These are phyloP conservation scores for Tiphia femorata DNA, from an alignment of 2,888 invertebrate species.

Conservation along the genomic window DNA sequence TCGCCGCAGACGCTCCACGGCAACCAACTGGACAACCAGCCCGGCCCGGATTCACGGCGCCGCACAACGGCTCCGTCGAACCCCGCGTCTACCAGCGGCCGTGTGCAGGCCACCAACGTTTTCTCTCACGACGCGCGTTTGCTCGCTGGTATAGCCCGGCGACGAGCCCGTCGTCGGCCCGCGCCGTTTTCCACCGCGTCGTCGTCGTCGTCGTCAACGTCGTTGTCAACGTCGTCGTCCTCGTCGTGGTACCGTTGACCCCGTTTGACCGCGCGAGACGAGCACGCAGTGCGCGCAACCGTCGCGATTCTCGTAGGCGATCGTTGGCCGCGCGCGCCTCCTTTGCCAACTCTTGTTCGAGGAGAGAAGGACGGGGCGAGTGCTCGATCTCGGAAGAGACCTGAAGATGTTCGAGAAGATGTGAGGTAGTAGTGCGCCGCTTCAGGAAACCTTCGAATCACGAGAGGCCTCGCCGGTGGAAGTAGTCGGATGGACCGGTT, in stretches of 20 bases:
- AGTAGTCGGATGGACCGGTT: no score
- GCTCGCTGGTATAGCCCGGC: slow-evolving; percentile 11
- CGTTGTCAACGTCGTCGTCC: neutral
- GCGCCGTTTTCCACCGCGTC: neutral
- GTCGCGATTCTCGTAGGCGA: no score
- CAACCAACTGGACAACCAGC: slow-evolving; percentile 67
- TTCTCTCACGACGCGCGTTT: slow-evolving; percentile 11
- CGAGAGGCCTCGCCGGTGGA: no score
- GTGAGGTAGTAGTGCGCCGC: no score
- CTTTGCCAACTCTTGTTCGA: no score
- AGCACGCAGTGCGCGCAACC: neutral
- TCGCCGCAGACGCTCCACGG: slow-evolving; percentile 65
- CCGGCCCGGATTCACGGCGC: slow-evolving; percentile 54
- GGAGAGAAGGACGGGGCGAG: no score
- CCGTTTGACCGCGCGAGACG: no score
- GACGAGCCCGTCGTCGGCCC: slow-evolving; percentile 14
- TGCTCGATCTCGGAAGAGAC: no score
- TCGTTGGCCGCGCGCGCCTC: no score
- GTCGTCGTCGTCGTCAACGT: neutral
- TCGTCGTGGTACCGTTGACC: neutral
- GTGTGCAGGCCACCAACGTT: slow-evolving; percentile 33
- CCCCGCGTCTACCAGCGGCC: slow-evolving; percentile 51
- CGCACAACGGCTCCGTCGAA: slow-evolving; percentile 56
- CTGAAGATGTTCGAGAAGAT: no score
- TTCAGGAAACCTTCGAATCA: no score